Percentiles rank a stretch among this genome's conserved stretches.
These are phyloP conservation scores for Cosmia trapezina DNA, from an alignment of 2,888 invertebrate species.

Conservation along the genomic window DNA sequence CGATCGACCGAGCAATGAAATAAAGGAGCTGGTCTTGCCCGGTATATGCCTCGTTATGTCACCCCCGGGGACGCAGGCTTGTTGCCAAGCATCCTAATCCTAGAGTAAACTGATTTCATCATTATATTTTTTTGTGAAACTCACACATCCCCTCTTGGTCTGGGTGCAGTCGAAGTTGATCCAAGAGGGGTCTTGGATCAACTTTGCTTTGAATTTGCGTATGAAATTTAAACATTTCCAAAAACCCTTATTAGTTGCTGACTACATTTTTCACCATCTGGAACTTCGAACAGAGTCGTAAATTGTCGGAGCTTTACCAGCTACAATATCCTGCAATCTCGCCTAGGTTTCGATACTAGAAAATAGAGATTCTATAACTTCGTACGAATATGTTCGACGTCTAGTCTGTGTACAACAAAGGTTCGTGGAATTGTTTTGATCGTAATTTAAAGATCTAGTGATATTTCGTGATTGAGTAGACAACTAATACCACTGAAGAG, in stretches of 20 bases:
- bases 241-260: not conserved
- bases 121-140: not conserved
- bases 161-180: no score
- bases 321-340: not conserved
- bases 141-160: not conserved
- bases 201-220: no score
- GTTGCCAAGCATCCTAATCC: not conserved
- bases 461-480: not conserved
- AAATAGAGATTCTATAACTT: not conserved
- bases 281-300: not conserved
- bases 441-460: no score
- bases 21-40: not conserved
- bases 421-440: not conserved
- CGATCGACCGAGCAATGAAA: not conserved
- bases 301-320: not conserved
- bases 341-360: not conserved
- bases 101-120: not conserved
- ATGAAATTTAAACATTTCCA: not conserved
- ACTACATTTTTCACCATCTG: not conserved
- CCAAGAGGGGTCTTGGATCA: no score
- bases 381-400: not conserved
- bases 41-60: conserved; percentile 5
- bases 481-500: not conserved
- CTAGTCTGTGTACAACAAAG: not conserved
- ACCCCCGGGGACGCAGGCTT: not conserved